Evolutionary conservation across 1,140 invertebrate species (phyloP), one percentile per base, ranked within the genome.

Genomic region (Drosophila malerkotliana): DNA sequence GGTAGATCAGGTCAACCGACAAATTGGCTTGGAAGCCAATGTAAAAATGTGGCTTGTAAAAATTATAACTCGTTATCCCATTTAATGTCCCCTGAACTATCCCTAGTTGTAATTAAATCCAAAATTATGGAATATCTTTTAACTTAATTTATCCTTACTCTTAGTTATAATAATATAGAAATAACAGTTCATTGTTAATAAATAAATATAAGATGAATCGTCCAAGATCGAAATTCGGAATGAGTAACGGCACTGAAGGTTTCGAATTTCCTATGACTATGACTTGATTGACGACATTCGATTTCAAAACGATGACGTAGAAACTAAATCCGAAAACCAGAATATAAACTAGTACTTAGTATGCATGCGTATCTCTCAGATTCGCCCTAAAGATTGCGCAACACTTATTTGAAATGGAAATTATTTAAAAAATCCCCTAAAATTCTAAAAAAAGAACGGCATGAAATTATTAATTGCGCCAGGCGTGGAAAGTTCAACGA

Each of bases 241-340:
- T 80, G 67, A 76, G 67, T 76, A 59, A 68, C 21, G 28, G 41
- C 15, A 57, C 21, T 53, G 53, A 59, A 21, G 44, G 44, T 37
- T 21, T 72, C 37, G 41, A 58, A 48, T 79, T 74, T 75, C 79
- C 79, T 32, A 58, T 73, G 75, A 78, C 64, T 77, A 18, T 57
- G 44, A 44, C 47, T 41, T 37, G 49, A 72, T 41, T 63, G 72
- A 83, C 37, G 47, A 59, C 37, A 37, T 30, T 45, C 56, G 9
- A 14, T 10, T 9, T 21, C 21, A 57, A 44, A 71, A 10, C 28
- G 15, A 59, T 72, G 54, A 71, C 68, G 66, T 59, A 34, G 10
- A 45, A 21, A 10, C 18, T 47, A 10, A 18, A 21, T 9, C 18
- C 18, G 9, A 41, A 57, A 74, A 74, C 71, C 52, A 57, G 72